A percentile compares a stretch with the other conserved stretches of the same genome.
These are phyloP conservation scores for Aegithalos caudatus DNA, from an alignment of 2,113 vertebrate species.

Conservation along the genomic window DNA sequence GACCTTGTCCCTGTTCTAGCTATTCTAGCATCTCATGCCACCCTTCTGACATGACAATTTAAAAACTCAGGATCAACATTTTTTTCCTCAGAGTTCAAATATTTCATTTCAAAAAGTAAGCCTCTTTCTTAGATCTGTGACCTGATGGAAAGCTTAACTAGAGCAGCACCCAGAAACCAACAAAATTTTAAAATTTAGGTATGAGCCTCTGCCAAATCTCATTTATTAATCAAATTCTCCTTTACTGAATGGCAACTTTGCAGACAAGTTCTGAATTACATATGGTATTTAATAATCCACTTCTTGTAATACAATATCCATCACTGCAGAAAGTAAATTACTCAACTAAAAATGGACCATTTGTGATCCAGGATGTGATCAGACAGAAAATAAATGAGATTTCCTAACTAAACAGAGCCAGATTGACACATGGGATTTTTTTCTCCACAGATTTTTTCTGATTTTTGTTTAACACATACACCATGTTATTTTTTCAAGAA, in stretches of 20 bases:
- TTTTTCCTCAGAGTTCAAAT: not conserved
- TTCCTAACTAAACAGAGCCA: not conserved
- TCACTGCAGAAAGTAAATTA: not conserved
- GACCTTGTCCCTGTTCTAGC: not conserved
- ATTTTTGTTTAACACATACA: not conserved
- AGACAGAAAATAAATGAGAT: not conserved
- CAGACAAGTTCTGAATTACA: not conserved
- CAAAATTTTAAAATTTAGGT: not conserved
- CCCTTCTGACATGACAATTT: not conserved
- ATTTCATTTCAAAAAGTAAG: not conserved
- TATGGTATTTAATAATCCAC: not conserved
- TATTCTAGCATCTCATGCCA: not conserved
- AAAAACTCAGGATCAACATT: not conserved
- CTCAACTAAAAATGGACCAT: not conserved
- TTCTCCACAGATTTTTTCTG: not conserved
- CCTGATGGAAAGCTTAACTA: not conserved
- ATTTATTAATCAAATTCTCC: not conserved
- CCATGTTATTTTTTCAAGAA: not conserved
- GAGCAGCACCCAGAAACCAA: not conserved
- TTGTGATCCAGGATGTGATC: not conserved
- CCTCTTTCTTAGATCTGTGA: not conserved
- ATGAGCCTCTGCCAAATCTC: not conserved
- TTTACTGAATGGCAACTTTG: not conserved
- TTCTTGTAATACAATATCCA: not conserved
- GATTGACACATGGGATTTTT: not conserved